Base-by-base conservation (phyloP, 2,797 vertebrate species). In the Zalophus californianus region DNA sequence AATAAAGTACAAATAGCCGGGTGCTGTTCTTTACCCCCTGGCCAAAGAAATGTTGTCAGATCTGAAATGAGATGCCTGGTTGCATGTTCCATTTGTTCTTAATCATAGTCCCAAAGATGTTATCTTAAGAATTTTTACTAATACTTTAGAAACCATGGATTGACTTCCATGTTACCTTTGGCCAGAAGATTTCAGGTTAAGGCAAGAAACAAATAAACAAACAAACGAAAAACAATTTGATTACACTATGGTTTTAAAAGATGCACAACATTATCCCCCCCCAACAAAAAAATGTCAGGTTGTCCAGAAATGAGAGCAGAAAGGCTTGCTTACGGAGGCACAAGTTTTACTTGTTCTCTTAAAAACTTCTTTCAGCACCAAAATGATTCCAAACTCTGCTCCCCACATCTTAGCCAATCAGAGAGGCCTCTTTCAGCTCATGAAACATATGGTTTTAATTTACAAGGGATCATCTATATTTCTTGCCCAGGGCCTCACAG, bases 391-490 rank as follows among this genome's bases (percentile, higher is more conserved):
- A 98, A 97, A 97, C 96, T 94, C 94, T 80, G 94, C 0, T 89
- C 68, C 62, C 23, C 79, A 96, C 91, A 85, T 89, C 89, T 98
- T 94, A 91, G 91, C 96, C 97, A 97, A 88, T 97, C 35, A 0
- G 94, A 97, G 79, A 97, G 79, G 85, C n/a, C 94, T 97, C 96
- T 97, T 96, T 94, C 95, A 98, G 95, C 87, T 92, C 91, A 97
- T 58, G 93, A 94, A 98, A 97, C 98, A 98, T 73, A 92, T 90
- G 96, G 97, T 97, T 98, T 98, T 97, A 97, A 98, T 98, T 99
- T 98, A 96, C 89, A 96, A 98, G 97, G 97, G 96, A 97, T 98
- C 98, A 97, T 98, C 98, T 98, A 96, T 80, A 96, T 98, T 98
- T 98, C 97, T 98, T 97, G 96, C 82, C 96, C 88, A 97, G 96